phyloP scores from a whole-genome alignment of 1,140 invertebrate genomes.

The Drosophila saltans region DNA sequence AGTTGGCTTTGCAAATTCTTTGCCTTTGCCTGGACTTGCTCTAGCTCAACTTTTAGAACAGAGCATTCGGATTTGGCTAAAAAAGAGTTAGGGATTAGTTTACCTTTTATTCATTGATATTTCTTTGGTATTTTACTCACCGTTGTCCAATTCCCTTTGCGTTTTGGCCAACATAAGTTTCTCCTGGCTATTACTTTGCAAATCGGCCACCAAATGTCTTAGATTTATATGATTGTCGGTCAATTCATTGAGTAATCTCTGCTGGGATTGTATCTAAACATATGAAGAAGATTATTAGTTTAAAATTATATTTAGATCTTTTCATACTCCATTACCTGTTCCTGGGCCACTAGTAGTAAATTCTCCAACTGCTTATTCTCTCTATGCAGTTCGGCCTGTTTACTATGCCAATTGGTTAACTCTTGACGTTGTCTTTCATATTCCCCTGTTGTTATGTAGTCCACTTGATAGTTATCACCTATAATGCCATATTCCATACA shows the following conservation, averaged over 20 bases:
- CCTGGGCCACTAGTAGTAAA: conserved; percentile 79
- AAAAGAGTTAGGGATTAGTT: neutral
- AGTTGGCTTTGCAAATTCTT: conserved; percentile 12
- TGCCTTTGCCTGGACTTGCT: conserved; percentile 50
- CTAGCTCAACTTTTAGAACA: conserved; percentile 55
- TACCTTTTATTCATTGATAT: neutral
- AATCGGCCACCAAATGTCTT: conserved; percentile 78
- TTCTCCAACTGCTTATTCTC: conserved; percentile 83
- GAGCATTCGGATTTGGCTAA: conserved; percentile 68
- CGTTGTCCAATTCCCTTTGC: conserved; percentile 71
- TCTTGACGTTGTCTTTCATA: conserved; percentile 59
- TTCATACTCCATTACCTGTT: conserved; percentile 48
- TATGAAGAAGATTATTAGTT: neutral
- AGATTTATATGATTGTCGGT: conserved; percentile 81
- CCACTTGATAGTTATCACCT: conserved; percentile 67
- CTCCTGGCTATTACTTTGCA: conserved; percentile 74
- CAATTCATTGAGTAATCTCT: conserved; percentile 73
- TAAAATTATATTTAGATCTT: no score
- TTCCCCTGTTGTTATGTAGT: conserved; percentile 65
- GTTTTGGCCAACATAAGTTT: conserved; percentile 77
- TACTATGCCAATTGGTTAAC: conserved; percentile 45
- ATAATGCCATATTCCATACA: conserved; percentile 74
- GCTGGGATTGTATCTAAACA: conserved; percentile 71
- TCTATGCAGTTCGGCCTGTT: conserved; percentile 61
- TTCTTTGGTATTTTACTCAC: conserved; percentile 28